These are phyloP conservation scores for Takifugu rubripes DNA, from an alignment of 2,797 vertebrate species.

Conservation along the genomic window DNA sequence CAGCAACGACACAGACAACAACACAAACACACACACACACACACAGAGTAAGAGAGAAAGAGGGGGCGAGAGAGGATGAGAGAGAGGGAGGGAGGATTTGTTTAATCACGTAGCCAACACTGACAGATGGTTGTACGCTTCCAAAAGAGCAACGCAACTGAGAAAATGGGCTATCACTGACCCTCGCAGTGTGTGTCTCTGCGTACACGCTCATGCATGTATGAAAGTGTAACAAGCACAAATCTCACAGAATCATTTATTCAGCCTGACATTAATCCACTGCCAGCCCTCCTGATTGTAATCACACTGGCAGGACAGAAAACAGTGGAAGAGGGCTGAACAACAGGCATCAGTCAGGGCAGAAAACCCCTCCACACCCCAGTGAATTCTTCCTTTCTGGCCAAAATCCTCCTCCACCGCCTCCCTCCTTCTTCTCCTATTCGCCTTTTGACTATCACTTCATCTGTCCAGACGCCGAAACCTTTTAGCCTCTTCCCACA, in stretches of 20 bases:
- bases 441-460: conserved; percentile 15
- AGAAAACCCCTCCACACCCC: conserved; percentile 44
- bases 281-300: conserved; percentile 47
- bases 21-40: conserved; percentile 9
- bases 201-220: conserved; percentile 39
- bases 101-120: conserved; percentile 72
- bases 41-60: conserved; percentile 12
- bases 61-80: conserved; percentile 16
- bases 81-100: conserved; percentile 39
- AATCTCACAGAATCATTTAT: conserved; percentile 47
- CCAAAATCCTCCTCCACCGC: conserved; percentile 16
- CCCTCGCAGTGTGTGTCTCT: conserved; percentile 42
- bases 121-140: conserved; percentile 79
- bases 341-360: conserved; percentile 52
- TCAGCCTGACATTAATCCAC: conserved; percentile 29
- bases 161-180: conserved; percentile 63
- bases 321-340: conserved; percentile 43
- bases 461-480: conserved; percentile 8
- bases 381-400: conserved; percentile 13
- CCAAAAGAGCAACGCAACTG: conserved; percentile 72
- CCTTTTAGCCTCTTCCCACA: conserved; percentile 1
- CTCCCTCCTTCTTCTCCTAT: conserved; percentile 10
- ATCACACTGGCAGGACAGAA: conserved; percentile 47
- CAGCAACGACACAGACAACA: conserved; percentile 23
- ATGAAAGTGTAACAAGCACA: conserved; percentile 49